Evolutionary conservation across 2,888 invertebrate genomes (phyloP), one percentile per base, ranked within the genome.

Genomic region (Camptogramma bilineatum): DNA sequence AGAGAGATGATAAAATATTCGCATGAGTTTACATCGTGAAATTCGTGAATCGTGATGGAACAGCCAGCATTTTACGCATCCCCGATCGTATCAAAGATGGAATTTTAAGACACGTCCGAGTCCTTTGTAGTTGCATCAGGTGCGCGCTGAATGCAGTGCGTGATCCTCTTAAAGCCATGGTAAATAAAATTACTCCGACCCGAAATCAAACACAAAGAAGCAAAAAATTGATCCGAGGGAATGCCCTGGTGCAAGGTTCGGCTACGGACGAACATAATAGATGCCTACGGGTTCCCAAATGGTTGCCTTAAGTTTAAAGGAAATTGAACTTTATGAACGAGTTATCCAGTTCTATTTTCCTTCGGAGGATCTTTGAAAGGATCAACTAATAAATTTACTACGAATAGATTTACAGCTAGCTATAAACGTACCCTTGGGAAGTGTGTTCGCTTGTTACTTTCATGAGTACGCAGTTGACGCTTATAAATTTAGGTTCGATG

Each of bases 141-240:
- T 83, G 80, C 73, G 74, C 58, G 62, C 52, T 58, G 73, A 70
- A 62, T 79, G 80, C 81, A 69, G 62, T 79, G 80, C 80, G 81
- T 83, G 82, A 79, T 73, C 76, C 52, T 68, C 72, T 73, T 73
- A 72, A 68, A 68, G 64, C 60, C 62, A 62, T 51, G 58, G 62
- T 66, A 69, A 62, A 67, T 57, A 64, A 62, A 70, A 55, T 61
- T 42, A 59, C 69, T 46, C 10, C 55, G 60, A 50, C 66, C 59
- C 67, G 71, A 75, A 72, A 71, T 67, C 64, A 51, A 76, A 80
- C 71, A 84, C 78, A 85, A 86, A 81, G 75, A 54, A 65, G 66
- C 71, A 81, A 82, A 83, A 84, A 80, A 64, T 68, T 73, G 69
- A 76, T 77, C 80, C 78, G 66, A 67, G 79, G 84, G 81, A 84